Percentiles rank a stretch among this genome's conserved stretches.
These are phyloP conservation scores for Epinotia brunnichana DNA, from an alignment of 2,888 invertebrate genomes.

Conservation along the genomic window DNA sequence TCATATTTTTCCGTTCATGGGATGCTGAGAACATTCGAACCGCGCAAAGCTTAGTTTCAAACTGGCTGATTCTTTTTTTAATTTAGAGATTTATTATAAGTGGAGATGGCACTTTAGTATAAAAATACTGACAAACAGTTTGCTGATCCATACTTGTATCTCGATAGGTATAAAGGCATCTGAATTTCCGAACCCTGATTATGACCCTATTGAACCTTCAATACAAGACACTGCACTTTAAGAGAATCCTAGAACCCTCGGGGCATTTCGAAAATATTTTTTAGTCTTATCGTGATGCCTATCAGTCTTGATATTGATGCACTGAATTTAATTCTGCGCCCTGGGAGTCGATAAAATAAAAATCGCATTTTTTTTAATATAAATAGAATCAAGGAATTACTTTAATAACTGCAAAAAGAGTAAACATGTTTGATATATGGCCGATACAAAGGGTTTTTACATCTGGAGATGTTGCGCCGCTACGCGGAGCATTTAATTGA, in stretches of 20 bases:
- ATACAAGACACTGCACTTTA: slow-evolving; percentile 71
- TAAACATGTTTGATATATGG: slow-evolving; percentile 63
- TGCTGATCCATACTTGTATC: too few species aligned
- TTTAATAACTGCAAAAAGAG: slow-evolving; percentile 77
- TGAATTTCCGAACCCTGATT: too few species aligned
- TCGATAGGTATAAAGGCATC: too few species aligned
- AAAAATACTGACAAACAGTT: too few species aligned
- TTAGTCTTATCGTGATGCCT: slow-evolving; percentile 73
- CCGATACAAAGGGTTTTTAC: slow-evolving; percentile 68
- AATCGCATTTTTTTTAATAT: slow-evolving; percentile 68
- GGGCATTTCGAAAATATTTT: slow-evolving; percentile 67
- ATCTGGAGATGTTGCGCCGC: slow-evolving; percentile 67
- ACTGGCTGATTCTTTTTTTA: too few species aligned
- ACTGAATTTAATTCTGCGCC: slow-evolving; percentile 71
- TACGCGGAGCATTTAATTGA: slow-evolving; percentile 73
- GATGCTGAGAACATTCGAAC: too few species aligned
- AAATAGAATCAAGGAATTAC: slow-evolving; percentile 69
- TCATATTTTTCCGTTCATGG: too few species aligned
- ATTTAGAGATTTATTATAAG: too few species aligned
- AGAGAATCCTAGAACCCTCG: slow-evolving; percentile 66
- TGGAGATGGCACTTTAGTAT: too few species aligned
- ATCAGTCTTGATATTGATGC: slow-evolving; percentile 77
- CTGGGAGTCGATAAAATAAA: slow-evolving; percentile 73
- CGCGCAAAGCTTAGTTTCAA: too few species aligned
- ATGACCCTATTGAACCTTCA: slow-evolving; percentile 61